Evolutionary conservation across 92 coral and sea anemone species (phyloP).

Genomic region (Epizoanthus ramosus): DNA sequence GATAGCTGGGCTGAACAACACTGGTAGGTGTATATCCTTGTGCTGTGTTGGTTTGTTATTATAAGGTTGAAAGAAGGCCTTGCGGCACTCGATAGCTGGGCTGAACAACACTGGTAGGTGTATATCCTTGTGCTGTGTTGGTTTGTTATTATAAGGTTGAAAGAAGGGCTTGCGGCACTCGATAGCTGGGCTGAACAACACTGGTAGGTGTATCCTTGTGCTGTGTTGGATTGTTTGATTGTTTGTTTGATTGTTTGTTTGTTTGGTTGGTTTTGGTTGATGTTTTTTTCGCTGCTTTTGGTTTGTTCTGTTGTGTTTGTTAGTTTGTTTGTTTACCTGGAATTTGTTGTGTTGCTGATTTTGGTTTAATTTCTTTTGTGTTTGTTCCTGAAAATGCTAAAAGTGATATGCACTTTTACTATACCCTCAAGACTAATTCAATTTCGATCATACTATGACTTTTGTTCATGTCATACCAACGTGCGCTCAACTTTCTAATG

Average conservation of each 20-base stretch:
- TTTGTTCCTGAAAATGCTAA: too few species aligned
- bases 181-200: conserved; percentile 96
- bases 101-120: conserved; percentile 90
- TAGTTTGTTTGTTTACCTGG: too few species aligned
- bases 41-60: not conserved
- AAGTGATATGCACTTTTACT: too few species aligned
- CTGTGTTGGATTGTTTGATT: not conserved
- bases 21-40: conserved; percentile 70
- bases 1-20: conserved; percentile 96
- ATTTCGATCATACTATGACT: too few species aligned
- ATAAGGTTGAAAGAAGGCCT: conserved; percentile 86
- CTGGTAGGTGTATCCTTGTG: conserved; percentile 64
- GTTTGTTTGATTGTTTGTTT: not conserved
- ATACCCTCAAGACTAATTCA: too few species aligned
- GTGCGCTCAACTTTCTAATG: not conserved
- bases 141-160: conserved; percentile 62
- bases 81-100: conserved; percentile 85
- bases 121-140: not conserved
- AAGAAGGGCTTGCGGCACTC: conserved; percentile 74
- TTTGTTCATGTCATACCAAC: not conserved
- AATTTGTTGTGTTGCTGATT: too few species aligned
- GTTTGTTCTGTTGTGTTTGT: too few species aligned
- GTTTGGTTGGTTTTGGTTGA: too few species aligned
- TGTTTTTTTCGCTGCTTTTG: too few species aligned
- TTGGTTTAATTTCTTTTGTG: too few species aligned